These are phyloP conservation scores for Adelognathus sp. DNA, from an alignment of 2,888 invertebrate genomes.

Conservation along the genomic window DNA sequence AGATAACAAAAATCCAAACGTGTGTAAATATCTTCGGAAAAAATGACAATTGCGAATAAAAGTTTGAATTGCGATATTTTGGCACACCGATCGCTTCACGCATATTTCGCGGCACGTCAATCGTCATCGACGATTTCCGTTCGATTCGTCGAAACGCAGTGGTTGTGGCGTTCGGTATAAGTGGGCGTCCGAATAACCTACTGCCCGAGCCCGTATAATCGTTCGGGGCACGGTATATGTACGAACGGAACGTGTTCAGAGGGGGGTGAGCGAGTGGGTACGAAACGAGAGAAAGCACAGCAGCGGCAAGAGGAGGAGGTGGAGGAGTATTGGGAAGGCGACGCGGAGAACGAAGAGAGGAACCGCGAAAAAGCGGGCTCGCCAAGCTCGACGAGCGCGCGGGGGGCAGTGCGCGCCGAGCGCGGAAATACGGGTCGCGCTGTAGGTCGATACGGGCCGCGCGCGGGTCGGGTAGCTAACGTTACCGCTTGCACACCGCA, in stretches of 20 bases:
- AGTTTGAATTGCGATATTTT: not conserved
- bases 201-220: conserved; percentile 45
- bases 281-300: conserved; percentile 29
- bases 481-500: conserved; percentile 35
- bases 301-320: not conserved
- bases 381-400: conserved; percentile 26
- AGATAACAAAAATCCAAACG: too few relatives aligned
- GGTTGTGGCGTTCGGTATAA: not conserved
- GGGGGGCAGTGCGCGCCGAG: conserved; percentile 13
- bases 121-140: not conserved
- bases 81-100: not conserved
- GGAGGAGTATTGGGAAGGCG: not conserved
- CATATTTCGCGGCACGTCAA: not conserved
- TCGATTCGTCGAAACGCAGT: conserved; percentile 4
- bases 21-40: too few relatives aligned
- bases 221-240: not conserved
- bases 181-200: conserved; percentile 50
- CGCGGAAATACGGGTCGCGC: conserved; percentile 64
- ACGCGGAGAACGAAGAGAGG: not conserved
- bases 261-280: not conserved
- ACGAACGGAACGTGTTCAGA: not conserved
- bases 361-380: conserved; percentile 54
- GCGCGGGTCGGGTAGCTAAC: conserved; percentile 42
- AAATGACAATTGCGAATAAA: not conserved
- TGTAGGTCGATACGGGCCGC: conserved; percentile 62